Evolutionary conservation across 2,797 vertebrate genomes (phyloP).

Genomic region (Acipenser transmontanus): DNA sequence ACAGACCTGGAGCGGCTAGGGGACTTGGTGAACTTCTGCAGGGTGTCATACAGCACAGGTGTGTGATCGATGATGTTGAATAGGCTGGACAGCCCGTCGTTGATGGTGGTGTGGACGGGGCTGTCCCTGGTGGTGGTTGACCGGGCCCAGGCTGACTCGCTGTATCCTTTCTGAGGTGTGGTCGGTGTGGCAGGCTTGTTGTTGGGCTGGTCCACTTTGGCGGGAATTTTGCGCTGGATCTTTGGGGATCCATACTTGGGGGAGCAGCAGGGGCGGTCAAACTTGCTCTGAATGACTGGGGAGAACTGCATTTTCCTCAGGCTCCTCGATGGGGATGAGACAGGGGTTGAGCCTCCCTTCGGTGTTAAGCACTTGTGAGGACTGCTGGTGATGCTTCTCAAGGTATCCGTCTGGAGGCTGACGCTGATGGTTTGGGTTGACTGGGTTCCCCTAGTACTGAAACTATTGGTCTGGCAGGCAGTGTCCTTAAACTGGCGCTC

Average conservation of each 20-base stretch:
- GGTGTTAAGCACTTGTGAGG: constrained; percentile 94
- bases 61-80: constrained; percentile 98
- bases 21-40: constrained; percentile 78
- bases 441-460: constrained; percentile 80
- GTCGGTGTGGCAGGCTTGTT: constrained; percentile 22
- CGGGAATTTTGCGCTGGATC: constrained; percentile 77
- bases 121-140: constrained; percentile 95
- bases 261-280: constrained; percentile 92
- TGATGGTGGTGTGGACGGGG: constrained; percentile 94
- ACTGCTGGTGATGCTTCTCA: constrained; percentile 84
- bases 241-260: constrained; percentile 97
- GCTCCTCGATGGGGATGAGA: constrained; percentile 88
- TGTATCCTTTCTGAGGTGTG: constrained; percentile 81
- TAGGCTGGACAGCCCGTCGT: constrained; percentile 93
- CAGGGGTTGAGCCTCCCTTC: constrained; percentile 77
- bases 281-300: constrained; percentile 85
- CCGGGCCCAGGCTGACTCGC: constrained; percentile 92
- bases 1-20: constrained; percentile 70
- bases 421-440: constrained; percentile 86
- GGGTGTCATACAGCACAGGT: constrained; percentile 68
- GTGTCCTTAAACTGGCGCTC: constrained; percentile 70
- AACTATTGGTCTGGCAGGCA: constrained; percentile 86
- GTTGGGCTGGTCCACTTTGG: constrained; percentile 68
- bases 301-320: constrained; percentile 82
- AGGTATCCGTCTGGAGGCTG: constrained; percentile 84